Base-by-base conservation (phyloP, 2,113 vertebrate species). In the Salminus brasiliensis region DNA sequence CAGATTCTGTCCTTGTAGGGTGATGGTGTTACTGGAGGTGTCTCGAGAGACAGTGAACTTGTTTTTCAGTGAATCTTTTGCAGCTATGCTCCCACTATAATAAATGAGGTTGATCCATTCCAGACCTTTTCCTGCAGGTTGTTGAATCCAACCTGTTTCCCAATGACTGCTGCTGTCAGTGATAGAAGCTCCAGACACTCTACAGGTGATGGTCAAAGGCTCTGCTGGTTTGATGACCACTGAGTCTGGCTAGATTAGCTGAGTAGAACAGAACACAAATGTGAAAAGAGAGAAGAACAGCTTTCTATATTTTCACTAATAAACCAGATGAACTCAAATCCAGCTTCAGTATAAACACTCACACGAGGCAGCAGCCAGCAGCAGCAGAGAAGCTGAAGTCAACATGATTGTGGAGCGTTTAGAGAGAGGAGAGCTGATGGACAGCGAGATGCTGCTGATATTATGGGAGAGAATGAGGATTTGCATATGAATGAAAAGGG, bases 131-230 rank as follows among this genome's bases (percentile, higher is more conserved):
- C 47, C 47, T 52, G 47, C 47, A 52, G 47, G 21, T 21, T 80
- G 60, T 41, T 68, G 57, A 60, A 76, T 68, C 68, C 78, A 72
- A 60, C n/a, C 67, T 52, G 47, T 52, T 18, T 5, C 47, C 18
- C 21, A 52, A 52, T 52, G 18, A n/a, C 47, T 52, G 47, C 39
- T 41, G 39, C 47, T 52, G 18, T 21, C 47, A 52, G 47, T 52
- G 47, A 52, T 52, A n/a, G 47, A 52, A 52, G 47, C 47, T 52
- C 47, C 47, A 52, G 47, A 21, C 7, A 52, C 21, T 52, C 5
- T 52, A 52, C 47, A 52, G n/a, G 78, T 57, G 15, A 87, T 52
- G 21, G 63, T 49, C 3, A 86, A 49, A 4, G 69, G n/a, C 49
- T 80, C 69, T 74, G 59, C 67, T 21, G 79, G 79, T 21, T 49